Conservation (phyloP, 2,113 vertebrate species). For the Indicator indicator region DNA sequence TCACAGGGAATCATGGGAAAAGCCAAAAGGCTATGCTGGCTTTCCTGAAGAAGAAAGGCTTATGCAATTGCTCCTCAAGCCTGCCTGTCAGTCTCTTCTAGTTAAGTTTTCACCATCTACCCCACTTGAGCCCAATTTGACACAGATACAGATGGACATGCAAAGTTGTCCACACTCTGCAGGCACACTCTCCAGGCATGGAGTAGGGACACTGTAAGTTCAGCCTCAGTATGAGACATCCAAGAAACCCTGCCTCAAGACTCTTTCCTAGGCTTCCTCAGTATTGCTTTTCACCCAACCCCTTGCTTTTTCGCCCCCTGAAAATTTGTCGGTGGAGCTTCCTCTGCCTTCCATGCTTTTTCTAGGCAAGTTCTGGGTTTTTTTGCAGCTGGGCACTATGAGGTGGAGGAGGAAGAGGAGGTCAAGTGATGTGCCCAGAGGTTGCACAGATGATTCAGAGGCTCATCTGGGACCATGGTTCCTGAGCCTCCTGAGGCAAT, state of each 20-base stretch:
- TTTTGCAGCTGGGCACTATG: rapidly evolving
- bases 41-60: neutral
- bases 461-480: neutral
- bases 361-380: neutral
- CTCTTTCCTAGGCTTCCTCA: neutral
- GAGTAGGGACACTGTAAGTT: neutral
- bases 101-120: neutral
- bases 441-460: neutral
- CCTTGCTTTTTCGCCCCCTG: neutral
- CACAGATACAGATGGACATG: neutral
- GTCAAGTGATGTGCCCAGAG: neutral
- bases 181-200: too few species aligned
- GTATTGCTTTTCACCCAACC: neutral
- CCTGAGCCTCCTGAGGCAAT: neutral
- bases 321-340: neutral
- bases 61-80: too few species aligned
- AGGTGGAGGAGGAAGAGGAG: neutral
- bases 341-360: neutral
- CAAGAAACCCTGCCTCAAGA: neutral
- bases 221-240: neutral
- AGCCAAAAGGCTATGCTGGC: neutral
- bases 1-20: neutral
- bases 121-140: neutral
- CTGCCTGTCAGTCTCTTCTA: neutral
- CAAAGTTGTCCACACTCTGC: neutral